Evolutionary conservation across 35 echinoderm and acorn worm genomes (phyloP), one percentile per base, ranked within the genome.

Genomic region (Strongylocentrotus purpuratus): DNA sequence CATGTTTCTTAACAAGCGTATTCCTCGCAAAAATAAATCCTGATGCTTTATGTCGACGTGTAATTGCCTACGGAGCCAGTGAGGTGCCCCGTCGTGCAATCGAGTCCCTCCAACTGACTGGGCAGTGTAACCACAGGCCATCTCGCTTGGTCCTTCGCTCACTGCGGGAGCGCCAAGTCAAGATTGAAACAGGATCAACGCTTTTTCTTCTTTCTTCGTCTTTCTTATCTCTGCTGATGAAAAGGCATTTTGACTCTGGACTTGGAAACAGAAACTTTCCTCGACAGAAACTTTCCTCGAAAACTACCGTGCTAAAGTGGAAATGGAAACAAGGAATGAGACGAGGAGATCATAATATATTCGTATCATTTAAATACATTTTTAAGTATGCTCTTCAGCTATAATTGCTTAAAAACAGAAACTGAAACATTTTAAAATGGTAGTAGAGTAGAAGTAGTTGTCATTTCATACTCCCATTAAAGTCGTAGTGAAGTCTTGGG

Each of bases 1-100:
- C 65, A 33, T 89, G 87, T 89, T 89, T 89, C 87, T 89, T 89
- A 89, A 89, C 87, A 89, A 89, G 87, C 32, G 3, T 45, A 89
- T 89, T 89, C 31, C 65, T 78, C 4, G 45, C 87, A 46, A 46
- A 46, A 89, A 89, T 46, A 33, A 15, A 13, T 89, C 7, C 33
- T 14, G 87, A 89, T 46, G 45, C 33, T 15, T 89, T 89, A 45
- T 89, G 87, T 89, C 87, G 87, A 46, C 87, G 87, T 45, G 87
- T 89, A 89, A 89, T 89, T 89, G 87, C 33, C 45, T 11, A 89
- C 45, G 87, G 87, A 89, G 87, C 87, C 87, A 33, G 11, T 0
- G 33, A 78, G 33, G 87, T 46, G 32, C 87, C 87, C 87, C 87
- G 31, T 89, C 13, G 87, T 35, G 32, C 87, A 89, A 11, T 17